Base-by-base conservation (phyloP, 2,113 vertebrate species). In the Tychaedon coryphoeus region DNA sequence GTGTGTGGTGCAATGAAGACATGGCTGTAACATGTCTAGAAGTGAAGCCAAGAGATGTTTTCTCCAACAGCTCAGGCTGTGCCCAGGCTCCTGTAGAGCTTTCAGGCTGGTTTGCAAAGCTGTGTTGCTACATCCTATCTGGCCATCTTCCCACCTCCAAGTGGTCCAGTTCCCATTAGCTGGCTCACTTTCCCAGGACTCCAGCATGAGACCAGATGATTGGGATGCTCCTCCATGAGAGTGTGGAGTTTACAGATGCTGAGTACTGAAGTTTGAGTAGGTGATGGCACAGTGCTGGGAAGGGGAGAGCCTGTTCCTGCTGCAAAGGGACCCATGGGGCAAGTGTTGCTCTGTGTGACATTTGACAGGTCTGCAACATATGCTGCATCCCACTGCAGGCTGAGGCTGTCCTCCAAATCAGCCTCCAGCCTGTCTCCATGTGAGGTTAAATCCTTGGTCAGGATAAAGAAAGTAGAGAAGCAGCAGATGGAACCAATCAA, bases 401-500 rank as follows among this genome's bases (percentile, higher is more conserved):
- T 48, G 1, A 6, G 38, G 43, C 86, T 88, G 26, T 78, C 31
- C 69, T 88, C 58, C 3, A 25, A 95, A 70, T 77, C 86, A 66
- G 88, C 79, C 90, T 83, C 82, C 83, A 92, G 79, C 26, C 69
- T 88, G 47, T 93, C 88, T 91, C 56, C 1, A 43, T 12, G 3
- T 73, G 79, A 92, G 33, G 86, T 56, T 93, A 96, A 96, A 92
- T 90, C 92, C 86, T 90, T 3, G 2, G 71, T 83, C 26, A 42
- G 82, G 43, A 93, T 54, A 29, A 57, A 64, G 75, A 97, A 97
- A 92, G 86, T 78, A 93, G 82, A 95, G 86, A 96, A 96, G 64
- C 64, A 93, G 92, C 94, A 86, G 69, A 94, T 87, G 95, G 94
- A 96, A 96, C 85, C 87, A 97, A 95, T 97, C 94, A 83, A 92